phyloP scores from a whole-genome alignment of 2,113 vertebrate species.

The Ondatra zibethicus region DNA sequence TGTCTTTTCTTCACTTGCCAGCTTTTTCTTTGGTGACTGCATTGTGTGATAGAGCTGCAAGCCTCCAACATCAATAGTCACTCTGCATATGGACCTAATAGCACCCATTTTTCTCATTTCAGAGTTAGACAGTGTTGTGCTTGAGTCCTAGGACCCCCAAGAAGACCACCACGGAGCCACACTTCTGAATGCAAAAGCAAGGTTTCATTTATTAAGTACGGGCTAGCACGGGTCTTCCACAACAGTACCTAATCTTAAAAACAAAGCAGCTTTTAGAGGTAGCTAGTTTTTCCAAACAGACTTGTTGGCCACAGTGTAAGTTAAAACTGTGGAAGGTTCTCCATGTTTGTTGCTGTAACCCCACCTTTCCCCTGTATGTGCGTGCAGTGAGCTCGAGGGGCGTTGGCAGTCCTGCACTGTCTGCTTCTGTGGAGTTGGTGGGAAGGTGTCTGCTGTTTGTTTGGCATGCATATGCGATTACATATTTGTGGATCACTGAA shows the following conservation, averaged over 20 bases:
- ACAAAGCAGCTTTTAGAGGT: slow-evolving; percentile 70
- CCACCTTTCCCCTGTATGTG: slow-evolving; percentile 41
- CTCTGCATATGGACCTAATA: neutral
- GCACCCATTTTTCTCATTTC: neutral
- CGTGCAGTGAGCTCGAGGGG: neutral
- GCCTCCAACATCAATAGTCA: neutral
- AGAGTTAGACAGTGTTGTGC: neutral
- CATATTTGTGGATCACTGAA: neutral
- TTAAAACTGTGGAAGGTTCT: slow-evolving; percentile 75
- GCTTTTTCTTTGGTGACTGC: neutral
- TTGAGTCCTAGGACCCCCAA: no score
- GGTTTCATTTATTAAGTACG: no score
- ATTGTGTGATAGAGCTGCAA: neutral
- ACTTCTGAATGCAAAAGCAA: no score
- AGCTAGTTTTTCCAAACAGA: slow-evolving; percentile 69
- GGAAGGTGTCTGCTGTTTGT: slow-evolving; percentile 51
- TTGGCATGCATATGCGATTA: neutral
- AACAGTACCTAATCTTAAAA: neutral
- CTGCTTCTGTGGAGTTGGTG: slow-evolving; percentile 8
- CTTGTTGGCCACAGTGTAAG: slow-evolving; percentile 62
- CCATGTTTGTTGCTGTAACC: slow-evolving; percentile 38
- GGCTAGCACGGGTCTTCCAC: no score
- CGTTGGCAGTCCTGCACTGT: no score
- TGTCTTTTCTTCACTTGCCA: neutral
- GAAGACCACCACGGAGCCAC: no score